These are phyloP conservation scores for Falco naumanni DNA, from an alignment of 2,797 vertebrate genomes.

Conservation along the genomic window DNA sequence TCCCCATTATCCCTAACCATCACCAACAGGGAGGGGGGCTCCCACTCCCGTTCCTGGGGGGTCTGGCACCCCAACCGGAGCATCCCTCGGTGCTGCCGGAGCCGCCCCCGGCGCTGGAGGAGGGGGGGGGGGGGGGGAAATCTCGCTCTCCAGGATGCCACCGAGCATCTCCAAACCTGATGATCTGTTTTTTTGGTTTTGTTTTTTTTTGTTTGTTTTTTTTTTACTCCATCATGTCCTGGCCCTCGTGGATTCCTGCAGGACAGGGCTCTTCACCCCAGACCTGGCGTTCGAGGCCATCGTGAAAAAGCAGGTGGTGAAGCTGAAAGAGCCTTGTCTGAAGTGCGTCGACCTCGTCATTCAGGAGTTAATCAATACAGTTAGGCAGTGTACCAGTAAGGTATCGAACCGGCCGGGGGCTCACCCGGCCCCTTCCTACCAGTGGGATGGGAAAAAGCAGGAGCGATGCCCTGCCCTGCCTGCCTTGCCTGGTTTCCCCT, in stretches of 20 bases:
- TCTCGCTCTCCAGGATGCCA: neutral
- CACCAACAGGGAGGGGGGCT: too few species aligned
- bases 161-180: neutral
- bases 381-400: slow-evolving; percentile 97
- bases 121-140: neutral
- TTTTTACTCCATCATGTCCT: too few species aligned
- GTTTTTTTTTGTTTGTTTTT: too few species aligned
- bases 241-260: slow-evolving; percentile 69
- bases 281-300: slow-evolving; percentile 98
- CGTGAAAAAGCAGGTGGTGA: slow-evolving; percentile 98
- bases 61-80: too few species aligned
- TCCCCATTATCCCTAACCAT: too few species aligned
- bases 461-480: slow-evolving; percentile 13
- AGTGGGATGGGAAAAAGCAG: neutral
- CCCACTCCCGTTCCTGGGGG: too few species aligned
- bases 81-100: too few species aligned
- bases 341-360: slow-evolving; percentile 99
- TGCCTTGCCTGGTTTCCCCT: neutral
- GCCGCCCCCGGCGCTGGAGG: neutral
- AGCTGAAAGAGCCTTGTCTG: slow-evolving; percentile 98
- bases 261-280: slow-evolving; percentile 97
- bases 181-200: neutral
- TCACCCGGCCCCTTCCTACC: neutral
- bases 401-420: slow-evolving; percentile 80
- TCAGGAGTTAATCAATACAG: slow-evolving; percentile 97